Base-by-base conservation (phyloP, 1,140 invertebrate species). In the Leptopilina boulardi region DNA sequence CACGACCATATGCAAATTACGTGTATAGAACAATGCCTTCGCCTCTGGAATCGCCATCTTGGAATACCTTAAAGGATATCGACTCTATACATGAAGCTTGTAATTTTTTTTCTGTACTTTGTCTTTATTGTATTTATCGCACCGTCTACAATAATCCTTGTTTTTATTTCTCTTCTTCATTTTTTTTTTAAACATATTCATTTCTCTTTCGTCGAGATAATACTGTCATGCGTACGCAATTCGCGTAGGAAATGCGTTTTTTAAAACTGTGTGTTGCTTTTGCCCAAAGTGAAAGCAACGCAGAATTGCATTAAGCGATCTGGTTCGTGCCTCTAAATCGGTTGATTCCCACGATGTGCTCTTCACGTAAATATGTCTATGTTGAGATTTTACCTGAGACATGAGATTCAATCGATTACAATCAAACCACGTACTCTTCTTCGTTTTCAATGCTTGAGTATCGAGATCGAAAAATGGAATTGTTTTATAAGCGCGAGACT, bases 41-140 rank as follows among this genome's bases (percentile, higher is more conserved):
- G 26, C 42, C 23, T 47, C 6, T 10, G 19, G 21, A 44, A 66
- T 71, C 70, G 74, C 77, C 80, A 81, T 81, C 77, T 81, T 81
- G 80, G 72, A 81, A 81, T 81, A 81, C 80, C 80, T 78, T 34
- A 47, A 78, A 81, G 80, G 74, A 78, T 78, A 76, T 76, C 74
- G 73, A 81, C 77, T 44, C 54, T 74, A 71, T 0, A 51, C 47
- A 18, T n/a, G n/a, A 51, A 18, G 47, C 70, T 72, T 76, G 47
- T 44, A 76, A 41, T 70, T 56, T 76, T 19, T n/a, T 41, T 44
- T 42, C 38, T 66, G 38, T 34, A 21, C 13, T 54, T 21, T 0
- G 23, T 41, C 34, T 73, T 41, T 66, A 66, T 59, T 70, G 18
- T 3, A 44, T 9, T 70, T 23, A 21, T 74, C 18, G 9, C 9